phyloP scores from a whole-genome alignment of 2,888 invertebrate genomes.

The Matsumyia berberina region DNA sequence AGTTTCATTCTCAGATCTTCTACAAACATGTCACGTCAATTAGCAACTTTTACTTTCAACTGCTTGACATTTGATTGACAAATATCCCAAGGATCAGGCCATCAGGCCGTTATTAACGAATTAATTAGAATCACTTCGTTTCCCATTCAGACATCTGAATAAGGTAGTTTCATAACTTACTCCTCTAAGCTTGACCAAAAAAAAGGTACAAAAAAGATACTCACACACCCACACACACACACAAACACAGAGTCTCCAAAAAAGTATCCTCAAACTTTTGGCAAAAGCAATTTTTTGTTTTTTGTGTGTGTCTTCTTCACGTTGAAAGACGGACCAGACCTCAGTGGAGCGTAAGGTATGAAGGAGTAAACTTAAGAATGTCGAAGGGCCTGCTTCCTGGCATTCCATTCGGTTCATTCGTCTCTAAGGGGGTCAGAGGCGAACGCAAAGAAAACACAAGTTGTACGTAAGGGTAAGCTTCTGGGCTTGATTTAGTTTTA shows the following conservation, averaged over 20 bases:
- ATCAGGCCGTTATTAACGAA: constrained; percentile 21
- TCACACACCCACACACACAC: constrained; percentile 1
- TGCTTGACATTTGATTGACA: constrained; percentile 3
- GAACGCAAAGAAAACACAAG: constrained; percentile 33
- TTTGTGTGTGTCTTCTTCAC: background rate
- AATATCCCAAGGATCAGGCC: constrained; percentile 14
- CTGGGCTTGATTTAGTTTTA: constrained; percentile 58
- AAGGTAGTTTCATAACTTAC: constrained; percentile 36
- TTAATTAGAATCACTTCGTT: constrained; percentile 50
- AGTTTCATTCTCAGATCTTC: background rate
- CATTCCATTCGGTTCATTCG: constrained; percentile 45
- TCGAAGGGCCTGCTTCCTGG: constrained; percentile 36
- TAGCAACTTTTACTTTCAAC: background rate
- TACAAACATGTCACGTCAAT: constrained; percentile 7
- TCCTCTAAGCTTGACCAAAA: constrained; percentile 15
- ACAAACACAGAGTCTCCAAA: background rate
- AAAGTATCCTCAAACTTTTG: constrained; percentile 30
- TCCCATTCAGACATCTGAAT: constrained; percentile 34
- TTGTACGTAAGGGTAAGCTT: constrained; percentile 56
- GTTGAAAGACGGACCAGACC: constrained; percentile 18
- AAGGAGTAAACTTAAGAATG: constrained; percentile 44
- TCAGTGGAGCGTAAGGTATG: constrained; percentile 1
- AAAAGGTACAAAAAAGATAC: constrained; percentile 6
- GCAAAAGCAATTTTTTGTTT: constrained; percentile 19
- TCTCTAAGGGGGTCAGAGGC: constrained; percentile 29